phyloP scores from a whole-genome alignment of 1,140 invertebrate species.

The Halotydeus destructor region DNA sequence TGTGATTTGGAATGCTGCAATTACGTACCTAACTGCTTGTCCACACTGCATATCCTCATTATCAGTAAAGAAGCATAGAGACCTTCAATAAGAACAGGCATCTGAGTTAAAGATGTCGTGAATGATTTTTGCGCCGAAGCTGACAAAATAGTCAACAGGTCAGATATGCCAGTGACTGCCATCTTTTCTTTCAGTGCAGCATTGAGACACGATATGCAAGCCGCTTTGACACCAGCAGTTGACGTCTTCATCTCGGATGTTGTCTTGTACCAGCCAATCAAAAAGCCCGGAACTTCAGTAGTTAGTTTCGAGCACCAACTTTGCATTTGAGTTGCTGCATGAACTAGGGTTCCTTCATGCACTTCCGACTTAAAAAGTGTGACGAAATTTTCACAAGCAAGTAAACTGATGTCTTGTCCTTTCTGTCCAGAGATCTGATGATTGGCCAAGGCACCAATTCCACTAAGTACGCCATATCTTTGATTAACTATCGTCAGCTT shows the following conservation, averaged over 20 bases:
- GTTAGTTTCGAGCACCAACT: slow-evolving; percentile 50
- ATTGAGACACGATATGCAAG: slow-evolving; percentile 50
- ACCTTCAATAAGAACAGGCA: slow-evolving; percentile 47
- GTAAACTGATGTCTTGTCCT: slow-evolving; percentile 35
- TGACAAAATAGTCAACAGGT: slow-evolving; percentile 35
- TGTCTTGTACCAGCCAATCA: slow-evolving; percentile 53
- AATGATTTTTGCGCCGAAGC: slow-evolving; percentile 46
- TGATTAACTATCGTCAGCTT: slow-evolving; percentile 71
- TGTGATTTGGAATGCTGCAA: neutral
- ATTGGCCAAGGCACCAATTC: slow-evolving; percentile 52
- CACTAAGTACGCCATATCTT: slow-evolving; percentile 67
- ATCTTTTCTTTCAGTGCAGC: slow-evolving; percentile 31
- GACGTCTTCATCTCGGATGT: slow-evolving; percentile 47
- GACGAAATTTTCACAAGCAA: slow-evolving; percentile 42
- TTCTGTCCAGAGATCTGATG: slow-evolving; percentile 40
- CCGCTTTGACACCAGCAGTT: slow-evolving; percentile 47
- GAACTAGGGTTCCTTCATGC: slow-evolving; percentile 70
- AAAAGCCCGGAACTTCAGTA: slow-evolving; percentile 40
- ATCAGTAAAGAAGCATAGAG: slow-evolving; percentile 50
- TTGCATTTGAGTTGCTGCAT: slow-evolving; percentile 52
- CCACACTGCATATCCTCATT: slow-evolving; percentile 35
- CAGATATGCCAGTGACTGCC: slow-evolving; percentile 31
- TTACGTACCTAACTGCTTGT: slow-evolving; percentile 24
- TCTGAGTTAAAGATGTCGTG: slow-evolving; percentile 34
- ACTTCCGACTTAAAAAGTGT: slow-evolving; percentile 67